phyloP scores from a whole-genome alignment of 30 jellyfish, hydroid and myxozoan genomes.

The Catostylus mosaicus region DNA sequence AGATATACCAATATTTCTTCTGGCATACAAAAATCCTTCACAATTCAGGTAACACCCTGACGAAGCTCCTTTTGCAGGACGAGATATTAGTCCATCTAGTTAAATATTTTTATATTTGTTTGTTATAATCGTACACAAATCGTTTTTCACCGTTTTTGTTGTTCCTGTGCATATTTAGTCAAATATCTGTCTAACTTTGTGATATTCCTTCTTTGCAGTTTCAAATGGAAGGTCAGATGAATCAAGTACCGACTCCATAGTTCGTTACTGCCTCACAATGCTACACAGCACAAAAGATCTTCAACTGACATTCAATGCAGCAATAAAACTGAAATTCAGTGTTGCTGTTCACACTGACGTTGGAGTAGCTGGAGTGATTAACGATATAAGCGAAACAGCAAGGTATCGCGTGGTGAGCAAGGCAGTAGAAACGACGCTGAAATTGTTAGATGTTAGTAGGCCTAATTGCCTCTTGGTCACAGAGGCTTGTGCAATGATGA shows the following conservation, averaged over 20 bases:
- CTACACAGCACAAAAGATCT: slow-evolving; percentile 22
- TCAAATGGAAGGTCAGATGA: slow-evolving; percentile 24
- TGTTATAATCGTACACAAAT: no score
- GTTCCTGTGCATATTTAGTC: no score
- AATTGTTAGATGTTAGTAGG: slow-evolving; percentile 27
- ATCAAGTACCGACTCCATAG: slow-evolving; percentile 6
- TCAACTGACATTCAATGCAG: slow-evolving; percentile 8
- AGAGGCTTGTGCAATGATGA: slow-evolving; percentile 27
- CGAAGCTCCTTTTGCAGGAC: no score
- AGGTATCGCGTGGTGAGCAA: slow-evolving; percentile 54
- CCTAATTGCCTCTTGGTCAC: slow-evolving; percentile 36
- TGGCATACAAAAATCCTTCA: no score
- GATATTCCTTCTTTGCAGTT: slow-evolving; percentile 9
- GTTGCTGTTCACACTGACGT: slow-evolving; percentile 58
- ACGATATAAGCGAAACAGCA: slow-evolving; percentile 28
- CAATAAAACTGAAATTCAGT: slow-evolving; percentile 15
- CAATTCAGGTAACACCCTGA: no score
- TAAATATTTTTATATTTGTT: no score
- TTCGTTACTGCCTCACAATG: slow-evolving; percentile 33
- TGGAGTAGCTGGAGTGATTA: slow-evolving; percentile 30
- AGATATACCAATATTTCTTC: no score
- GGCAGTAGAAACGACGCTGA: slow-evolving; percentile 17
- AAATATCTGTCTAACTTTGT: no score
- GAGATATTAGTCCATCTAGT: no score
- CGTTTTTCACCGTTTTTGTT: no score